These are phyloP conservation scores for Calliopum simillimum DNA, from an alignment of 2,888 invertebrate species.

Conservation along the genomic window DNA sequence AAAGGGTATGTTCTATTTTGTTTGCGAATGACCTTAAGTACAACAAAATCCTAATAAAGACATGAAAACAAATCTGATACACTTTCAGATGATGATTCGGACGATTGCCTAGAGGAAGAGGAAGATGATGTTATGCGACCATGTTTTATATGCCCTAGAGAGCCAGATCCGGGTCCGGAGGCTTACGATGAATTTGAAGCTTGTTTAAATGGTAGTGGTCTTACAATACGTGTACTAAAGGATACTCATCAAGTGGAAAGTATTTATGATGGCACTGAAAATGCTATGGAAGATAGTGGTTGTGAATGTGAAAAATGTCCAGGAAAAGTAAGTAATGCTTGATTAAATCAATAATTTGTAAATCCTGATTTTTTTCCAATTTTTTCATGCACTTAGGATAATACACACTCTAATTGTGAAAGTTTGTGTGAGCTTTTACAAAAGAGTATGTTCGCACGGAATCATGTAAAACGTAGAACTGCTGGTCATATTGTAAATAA, in stretches of 20 bases:
- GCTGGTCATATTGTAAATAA: constrained; percentile 56
- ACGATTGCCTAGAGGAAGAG: constrained; percentile 45
- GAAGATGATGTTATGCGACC: constrained; percentile 48
- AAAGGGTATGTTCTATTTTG: constrained; percentile 53
- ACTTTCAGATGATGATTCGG: constrained; percentile 14
- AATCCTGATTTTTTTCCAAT: too few relatives aligned
- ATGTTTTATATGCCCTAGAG: constrained; percentile 52
- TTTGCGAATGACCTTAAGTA: background rate
- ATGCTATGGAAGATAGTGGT: constrained; percentile 42
- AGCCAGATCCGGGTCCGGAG: constrained; percentile 59
- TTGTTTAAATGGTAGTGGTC: constrained; percentile 62
- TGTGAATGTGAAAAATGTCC: constrained; percentile 44
- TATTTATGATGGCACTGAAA: constrained; percentile 54
- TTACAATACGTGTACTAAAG: constrained; percentile 63
- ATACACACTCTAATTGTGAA: constrained; percentile 38
- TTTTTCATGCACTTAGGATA: constrained; percentile 35
- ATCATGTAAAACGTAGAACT: constrained; percentile 52
- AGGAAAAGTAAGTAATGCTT: constrained; percentile 33
- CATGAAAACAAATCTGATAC: background rate
- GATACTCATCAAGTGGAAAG: constrained; percentile 61
- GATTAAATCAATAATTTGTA: too few relatives aligned
- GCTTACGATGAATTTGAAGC: constrained; percentile 66
- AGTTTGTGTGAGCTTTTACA: constrained; percentile 42
- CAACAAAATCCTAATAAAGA: too few relatives aligned
- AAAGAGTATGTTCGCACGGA: constrained; percentile 51